Conservation (phyloP, 2,888 invertebrate genomes). For the Morpho achilles region DNA sequence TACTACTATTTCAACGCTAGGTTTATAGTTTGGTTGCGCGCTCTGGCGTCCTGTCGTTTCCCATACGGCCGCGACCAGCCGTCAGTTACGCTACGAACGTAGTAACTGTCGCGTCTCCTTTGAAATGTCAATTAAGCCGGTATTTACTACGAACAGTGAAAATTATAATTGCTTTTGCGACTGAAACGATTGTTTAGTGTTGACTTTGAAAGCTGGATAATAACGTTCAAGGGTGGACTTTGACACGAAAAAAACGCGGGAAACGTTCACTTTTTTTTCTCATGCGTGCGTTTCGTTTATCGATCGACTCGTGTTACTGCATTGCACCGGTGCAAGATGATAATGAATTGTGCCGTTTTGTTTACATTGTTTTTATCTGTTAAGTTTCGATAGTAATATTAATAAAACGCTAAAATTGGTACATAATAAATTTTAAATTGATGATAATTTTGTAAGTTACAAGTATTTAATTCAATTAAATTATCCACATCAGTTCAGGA, state of each 20-base stretch:
- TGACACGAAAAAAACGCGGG: slow-evolving; percentile 54
- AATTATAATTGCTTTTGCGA: slow-evolving; percentile 7
- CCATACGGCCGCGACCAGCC: slow-evolving; percentile 30
- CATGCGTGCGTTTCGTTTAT: slow-evolving; percentile 51
- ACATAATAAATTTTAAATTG: background rate
- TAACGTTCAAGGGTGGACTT: slow-evolving; percentile 16
- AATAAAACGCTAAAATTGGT: background rate
- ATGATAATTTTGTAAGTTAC: background rate
- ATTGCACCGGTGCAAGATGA: slow-evolving; percentile 53
- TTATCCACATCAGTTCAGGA: slow-evolving; percentile 5
- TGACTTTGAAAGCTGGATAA: slow-evolving; percentile 9
- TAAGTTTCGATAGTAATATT: background rate
- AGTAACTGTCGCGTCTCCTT: slow-evolving; percentile 52
- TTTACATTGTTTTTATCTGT: slow-evolving; percentile 50
- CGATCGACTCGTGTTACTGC: slow-evolving; percentile 56
- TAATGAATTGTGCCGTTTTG: slow-evolving; percentile 50
- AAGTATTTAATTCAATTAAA: background rate
- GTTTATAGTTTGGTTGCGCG: slow-evolving; percentile 67
- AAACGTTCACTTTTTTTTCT: slow-evolving; percentile 40
- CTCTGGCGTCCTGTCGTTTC: slow-evolving; percentile 56
- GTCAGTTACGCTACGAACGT: slow-evolving; percentile 64
- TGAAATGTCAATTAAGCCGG: slow-evolving; percentile 23
- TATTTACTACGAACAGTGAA: slow-evolving; percentile 8
- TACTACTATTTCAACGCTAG: slow-evolving; percentile 65
- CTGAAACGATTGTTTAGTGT: slow-evolving; percentile 14